Base-by-base conservation (phyloP, 2,797 vertebrate genomes). In the Cirrhinus molitorella region DNA sequence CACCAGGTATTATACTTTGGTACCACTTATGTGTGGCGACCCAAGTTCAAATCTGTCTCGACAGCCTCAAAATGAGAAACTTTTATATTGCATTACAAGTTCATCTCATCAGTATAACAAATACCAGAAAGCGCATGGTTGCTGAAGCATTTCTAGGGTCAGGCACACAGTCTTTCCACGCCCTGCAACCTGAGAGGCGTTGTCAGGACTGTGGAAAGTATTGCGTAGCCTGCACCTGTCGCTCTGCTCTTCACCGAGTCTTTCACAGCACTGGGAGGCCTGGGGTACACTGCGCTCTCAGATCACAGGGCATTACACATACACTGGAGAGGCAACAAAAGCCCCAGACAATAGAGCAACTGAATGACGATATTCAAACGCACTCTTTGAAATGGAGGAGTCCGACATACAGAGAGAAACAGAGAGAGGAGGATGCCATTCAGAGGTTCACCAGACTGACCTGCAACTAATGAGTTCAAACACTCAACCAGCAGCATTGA, bases 381-480 rank as follows among this genome's bases (percentile, higher is more conserved):
- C 65, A 61, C 83, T 80, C 85, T 83, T 85, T 88, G 87, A 88
- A 88, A 84, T 86, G 40, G 83, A 86, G 80, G 74, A 81, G 79
- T 78, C 71, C 16, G 28, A 59, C 57, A 67, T 49, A 21, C 79
- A 76, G 66, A 83, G 49, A 53, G 8, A 28, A 47, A 61, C 57
- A 34, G 37, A 31, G 10, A 21, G 37, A 70, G 28, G 19, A 34
- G 19, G 49, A 21, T 51, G 80, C 43, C 65, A 57, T 77, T 65
- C 45, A 74, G 74, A 76, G 84, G 28, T 53, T 65, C 37, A 63
- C 28, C 34, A 34, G n/a, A 75, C 40, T 85, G 70, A 85, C 78
- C 28, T 40, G 63, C n/a, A 75, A 34, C 63, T 5, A 59, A 28
- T 17, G 37, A 79, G 63, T 49, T 81, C 45, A 77, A 71, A 59